A percentile compares a stretch with the other conserved stretches of the same genome.
These are phyloP conservation scores for Gandaritis pyraliata DNA, from an alignment of 2,888 invertebrate species.

Conservation along the genomic window DNA sequence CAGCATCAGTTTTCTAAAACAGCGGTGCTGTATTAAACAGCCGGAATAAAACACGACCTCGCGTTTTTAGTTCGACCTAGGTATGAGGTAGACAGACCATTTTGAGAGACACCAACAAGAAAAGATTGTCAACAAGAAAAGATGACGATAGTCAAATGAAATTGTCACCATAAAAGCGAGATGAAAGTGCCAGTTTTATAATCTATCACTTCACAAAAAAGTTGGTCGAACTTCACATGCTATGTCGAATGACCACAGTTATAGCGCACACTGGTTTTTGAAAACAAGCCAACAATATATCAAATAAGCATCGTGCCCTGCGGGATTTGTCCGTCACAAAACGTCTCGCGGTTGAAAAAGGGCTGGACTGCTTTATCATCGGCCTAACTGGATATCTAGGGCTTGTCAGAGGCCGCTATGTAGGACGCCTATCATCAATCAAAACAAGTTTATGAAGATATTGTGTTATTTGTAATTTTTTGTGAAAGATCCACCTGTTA, in stretches of 20 bases:
- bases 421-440: conserved; percentile 18
- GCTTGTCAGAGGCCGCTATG: conserved; percentile 4
- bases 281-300: conserved; percentile 33
- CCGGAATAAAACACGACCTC: not conserved
- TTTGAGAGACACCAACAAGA: no score
- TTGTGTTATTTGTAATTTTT: not conserved
- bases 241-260: no score
- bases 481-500: no score
- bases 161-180: no score
- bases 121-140: no score
- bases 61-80: no score
- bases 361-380: conserved; percentile 36
- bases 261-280: not conserved
- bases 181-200: no score
- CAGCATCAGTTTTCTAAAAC: not conserved
- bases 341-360: conserved; percentile 33
- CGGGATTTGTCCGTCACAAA: conserved; percentile 34
- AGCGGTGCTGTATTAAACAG: not conserved
- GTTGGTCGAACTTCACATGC: no score
- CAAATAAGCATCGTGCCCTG: conserved; percentile 37
- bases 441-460: conserved; percentile 17
- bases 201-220: no score
- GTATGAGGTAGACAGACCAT: no score
- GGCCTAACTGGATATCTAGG: conserved; percentile 31
- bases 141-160: no score